Conservation (phyloP, 2,797 vertebrate species). For the Tolypeutes matacus region DNA sequence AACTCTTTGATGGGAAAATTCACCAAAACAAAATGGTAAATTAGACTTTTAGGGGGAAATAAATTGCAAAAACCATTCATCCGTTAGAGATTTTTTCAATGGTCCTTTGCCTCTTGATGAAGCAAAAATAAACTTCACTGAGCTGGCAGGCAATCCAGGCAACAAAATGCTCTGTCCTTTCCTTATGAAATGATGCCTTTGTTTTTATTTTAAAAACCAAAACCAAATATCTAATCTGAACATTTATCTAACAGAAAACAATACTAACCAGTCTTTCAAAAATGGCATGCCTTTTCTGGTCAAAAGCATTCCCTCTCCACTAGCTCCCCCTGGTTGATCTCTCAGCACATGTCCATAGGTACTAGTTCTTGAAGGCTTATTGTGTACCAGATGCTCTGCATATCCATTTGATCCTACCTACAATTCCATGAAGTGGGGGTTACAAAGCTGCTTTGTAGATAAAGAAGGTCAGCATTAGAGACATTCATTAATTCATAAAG, state of each 20-base stretch:
- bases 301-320: not conserved
- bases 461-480: not conserved
- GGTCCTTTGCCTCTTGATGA: slow-evolving; percentile 39
- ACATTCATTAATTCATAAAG: not conserved
- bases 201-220: slow-evolving; percentile 33
- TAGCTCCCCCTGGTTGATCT: not conserved
- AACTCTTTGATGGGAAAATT: slow-evolving; percentile 82
- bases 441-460: not conserved
- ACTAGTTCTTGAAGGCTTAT: not conserved
- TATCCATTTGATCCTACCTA: not conserved
- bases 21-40: slow-evolving; percentile 79
- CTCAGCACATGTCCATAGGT: not conserved
- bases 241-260: not conserved
- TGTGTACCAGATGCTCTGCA: not conserved
- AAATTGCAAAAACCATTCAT: slow-evolving; percentile 22
- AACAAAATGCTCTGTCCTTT: not conserved
- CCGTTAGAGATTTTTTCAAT: not conserved
- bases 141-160: not conserved
- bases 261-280: not conserved
- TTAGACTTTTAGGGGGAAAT: slow-evolving; percentile 83
- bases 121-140: slow-evolving; percentile 44
- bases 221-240: not conserved
- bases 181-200: not conserved
- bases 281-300: not conserved
- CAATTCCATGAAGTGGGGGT: not conserved